Evolutionary conservation across 1,140 invertebrate genomes (phyloP).

Genomic region (Meteorus sp.): DNA sequence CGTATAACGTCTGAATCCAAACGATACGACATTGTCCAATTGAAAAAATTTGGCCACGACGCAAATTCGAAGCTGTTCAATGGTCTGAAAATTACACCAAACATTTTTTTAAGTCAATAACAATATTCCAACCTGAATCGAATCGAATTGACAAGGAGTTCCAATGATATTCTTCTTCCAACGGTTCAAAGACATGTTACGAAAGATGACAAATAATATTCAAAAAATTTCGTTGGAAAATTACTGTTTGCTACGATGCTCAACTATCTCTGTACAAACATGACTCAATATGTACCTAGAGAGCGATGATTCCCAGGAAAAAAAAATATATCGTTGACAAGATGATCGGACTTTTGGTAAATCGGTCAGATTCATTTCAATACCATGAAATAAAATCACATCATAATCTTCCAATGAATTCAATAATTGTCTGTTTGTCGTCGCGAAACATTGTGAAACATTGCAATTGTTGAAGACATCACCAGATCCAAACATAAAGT

Average conservation of each 20-base stretch:
- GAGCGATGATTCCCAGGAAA: conserved; percentile 10
- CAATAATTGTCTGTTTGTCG: background rate
- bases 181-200: too few species aligned
- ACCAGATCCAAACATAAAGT: conserved; percentile 16
- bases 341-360: background rate
- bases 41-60: conserved; percentile 8
- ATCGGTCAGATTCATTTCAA: conserved; percentile 11
- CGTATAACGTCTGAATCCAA: conserved; percentile 16
- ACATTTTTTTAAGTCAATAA: background rate
- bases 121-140: too few species aligned
- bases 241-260: too few species aligned
- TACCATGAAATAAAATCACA: conserved; percentile 20
- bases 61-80: background rate
- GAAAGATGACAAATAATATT: background rate
- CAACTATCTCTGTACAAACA: too few species aligned
- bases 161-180: too few species aligned
- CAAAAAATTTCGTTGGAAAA: background rate
- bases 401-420: conserved; percentile 1
- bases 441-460: conserved; percentile 10
- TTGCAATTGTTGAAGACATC: conserved; percentile 16
- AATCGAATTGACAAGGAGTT: too few species aligned
- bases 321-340: conserved; percentile 17
- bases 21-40: conserved; percentile 19
- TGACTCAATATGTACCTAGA: conserved; percentile 4
- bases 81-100: background rate